Percentiles rank a stretch among this genome's conserved stretches.
These are phyloP conservation scores for Pseudomyrmex sp. DNA, from an alignment of 1,140 invertebrate species.

Conservation along the genomic window DNA sequence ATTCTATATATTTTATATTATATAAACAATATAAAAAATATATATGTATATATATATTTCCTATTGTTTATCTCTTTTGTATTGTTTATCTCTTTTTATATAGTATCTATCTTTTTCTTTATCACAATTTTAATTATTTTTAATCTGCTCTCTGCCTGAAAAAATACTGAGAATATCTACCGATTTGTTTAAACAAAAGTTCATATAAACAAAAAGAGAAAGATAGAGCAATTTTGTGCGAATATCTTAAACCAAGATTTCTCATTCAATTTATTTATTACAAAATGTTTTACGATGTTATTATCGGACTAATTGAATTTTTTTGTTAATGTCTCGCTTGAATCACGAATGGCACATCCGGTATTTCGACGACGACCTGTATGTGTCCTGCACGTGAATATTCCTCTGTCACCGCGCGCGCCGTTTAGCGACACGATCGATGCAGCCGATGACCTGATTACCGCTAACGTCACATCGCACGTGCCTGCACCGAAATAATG, in stretches of 20 bases:
- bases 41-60: too few species aligned
- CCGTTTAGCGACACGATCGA: conserved; percentile 64
- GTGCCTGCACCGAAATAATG: conserved; percentile 73
- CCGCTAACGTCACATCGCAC: conserved; percentile 65
- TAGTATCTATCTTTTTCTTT: too few species aligned
- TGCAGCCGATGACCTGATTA: conserved; percentile 74
- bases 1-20: background rate
- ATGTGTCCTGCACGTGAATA: conserved; percentile 43
- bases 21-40: background rate
- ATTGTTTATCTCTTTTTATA: too few species aligned
- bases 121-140: too few species aligned
- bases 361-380: conserved; percentile 32
- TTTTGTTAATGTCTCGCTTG: conserved; percentile 9
- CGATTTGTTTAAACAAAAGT: too few species aligned
- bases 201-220: too few species aligned
- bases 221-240: too few species aligned
- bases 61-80: too few species aligned
- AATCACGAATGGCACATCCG: conserved; percentile 36
- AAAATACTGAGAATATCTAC: too few species aligned
- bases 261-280: too few species aligned
- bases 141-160: too few species aligned
- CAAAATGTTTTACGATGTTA: background rate
- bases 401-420: conserved; percentile 28
- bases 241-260: too few species aligned
- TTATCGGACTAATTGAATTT: background rate